Conservation (phyloP, 2,888 invertebrate species). For the Auanema freiburgensis region DNA sequence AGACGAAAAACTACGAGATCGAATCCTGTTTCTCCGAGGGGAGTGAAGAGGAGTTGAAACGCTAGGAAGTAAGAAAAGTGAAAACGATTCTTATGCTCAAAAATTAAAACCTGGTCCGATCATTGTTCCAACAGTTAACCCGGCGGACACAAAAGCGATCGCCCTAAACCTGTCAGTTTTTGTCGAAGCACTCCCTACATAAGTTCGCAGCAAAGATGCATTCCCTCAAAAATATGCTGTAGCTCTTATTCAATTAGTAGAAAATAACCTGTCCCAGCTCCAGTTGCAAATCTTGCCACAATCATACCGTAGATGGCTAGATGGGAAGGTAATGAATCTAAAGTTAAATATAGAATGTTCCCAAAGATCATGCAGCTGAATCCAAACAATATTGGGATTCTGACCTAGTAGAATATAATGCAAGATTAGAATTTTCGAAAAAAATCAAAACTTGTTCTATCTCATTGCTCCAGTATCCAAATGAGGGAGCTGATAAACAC, state of each 20-base stretch:
- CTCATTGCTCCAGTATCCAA: slow-evolving; percentile 40
- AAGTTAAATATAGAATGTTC: slow-evolving; percentile 6
- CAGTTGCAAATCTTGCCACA: slow-evolving; percentile 6
- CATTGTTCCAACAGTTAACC: slow-evolving; percentile 41
- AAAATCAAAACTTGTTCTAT: slow-evolving; percentile 28
- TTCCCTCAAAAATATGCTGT: slow-evolving; percentile 1
- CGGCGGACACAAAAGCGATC: slow-evolving; percentile 38
- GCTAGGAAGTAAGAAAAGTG: slow-evolving; percentile 23
- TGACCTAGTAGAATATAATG: background rate
- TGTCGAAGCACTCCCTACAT: slow-evolving; percentile 38
- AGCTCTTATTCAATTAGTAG: background rate
- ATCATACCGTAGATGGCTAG: background rate
- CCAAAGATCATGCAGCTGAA: slow-evolving; percentile 11
- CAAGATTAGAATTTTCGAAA: background rate
- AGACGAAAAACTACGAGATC: slow-evolving; percentile 26
- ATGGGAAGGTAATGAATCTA: background rate
- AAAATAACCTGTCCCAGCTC: slow-evolving; percentile 4
- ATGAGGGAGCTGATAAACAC: slow-evolving; percentile 30
- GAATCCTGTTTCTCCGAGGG: slow-evolving; percentile 35
- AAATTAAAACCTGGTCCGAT: slow-evolving; percentile 38
- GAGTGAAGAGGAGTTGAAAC: slow-evolving; percentile 43
- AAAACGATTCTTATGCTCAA: too few species aligned
- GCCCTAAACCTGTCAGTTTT: slow-evolving; percentile 35
- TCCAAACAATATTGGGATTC: slow-evolving; percentile 3
- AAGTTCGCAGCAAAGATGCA: slow-evolving; percentile 32